Evolutionary conservation across 37 sponge, comb jelly and placozoan species (phyloP).

Genomic region (Aphrocallistes beatrix): DNA sequence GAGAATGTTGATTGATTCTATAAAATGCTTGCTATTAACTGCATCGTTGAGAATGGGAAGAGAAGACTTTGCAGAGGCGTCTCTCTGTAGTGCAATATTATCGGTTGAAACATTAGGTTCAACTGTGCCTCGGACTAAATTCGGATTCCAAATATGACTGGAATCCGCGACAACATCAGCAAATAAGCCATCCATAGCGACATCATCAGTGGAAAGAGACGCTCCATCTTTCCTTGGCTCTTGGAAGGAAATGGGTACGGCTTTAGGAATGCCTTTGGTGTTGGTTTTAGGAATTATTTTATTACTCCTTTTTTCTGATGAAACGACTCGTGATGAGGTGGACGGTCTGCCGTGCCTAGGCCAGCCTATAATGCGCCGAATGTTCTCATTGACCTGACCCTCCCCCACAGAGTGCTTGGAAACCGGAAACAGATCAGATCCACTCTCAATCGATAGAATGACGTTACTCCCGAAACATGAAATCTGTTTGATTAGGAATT

Average conservation of each 20-base stretch:
- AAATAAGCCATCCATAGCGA: too few relatives aligned
- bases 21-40: background rate
- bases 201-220: too few relatives aligned
- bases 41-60: background rate
- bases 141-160: too few relatives aligned
- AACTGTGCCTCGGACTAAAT: too few relatives aligned
- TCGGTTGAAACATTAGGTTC: too few relatives aligned
- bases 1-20: background rate
- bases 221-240: too few relatives aligned
- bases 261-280: too few relatives aligned
- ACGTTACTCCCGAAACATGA: constrained; percentile 14
- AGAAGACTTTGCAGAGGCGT: background rate
- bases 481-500: background rate
- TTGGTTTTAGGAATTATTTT: too few relatives aligned
- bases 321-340: too few relatives aligned
- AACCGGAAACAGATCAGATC: background rate
- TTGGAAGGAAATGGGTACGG: too few relatives aligned
- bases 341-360: background rate
- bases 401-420: background rate
- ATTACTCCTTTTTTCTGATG: too few relatives aligned
- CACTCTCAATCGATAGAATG: background rate
- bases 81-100: background rate
- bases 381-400: background rate
- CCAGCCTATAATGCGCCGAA: background rate
- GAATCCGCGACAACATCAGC: too few relatives aligned